Evolutionary conservation across 2,888 invertebrate genomes (phyloP).

Genomic region (Philonicus albiceps): DNA sequence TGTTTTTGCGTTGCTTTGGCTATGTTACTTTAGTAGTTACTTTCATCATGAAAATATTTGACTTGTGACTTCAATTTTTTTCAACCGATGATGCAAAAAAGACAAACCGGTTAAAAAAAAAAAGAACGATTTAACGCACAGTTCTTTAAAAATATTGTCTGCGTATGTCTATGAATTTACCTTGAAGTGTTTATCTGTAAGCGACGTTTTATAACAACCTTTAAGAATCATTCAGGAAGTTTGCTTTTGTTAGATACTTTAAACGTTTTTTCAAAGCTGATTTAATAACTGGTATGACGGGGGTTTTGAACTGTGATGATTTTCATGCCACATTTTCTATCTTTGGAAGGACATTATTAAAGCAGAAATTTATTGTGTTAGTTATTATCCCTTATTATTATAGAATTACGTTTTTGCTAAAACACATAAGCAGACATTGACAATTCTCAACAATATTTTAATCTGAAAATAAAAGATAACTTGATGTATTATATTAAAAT

Average conservation of each 20-base stretch:
- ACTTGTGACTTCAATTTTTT: not conserved
- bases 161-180: not conserved
- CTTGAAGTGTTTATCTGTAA: not conserved
- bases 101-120: not conserved
- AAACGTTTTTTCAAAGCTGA: not conserved
- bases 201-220: not conserved
- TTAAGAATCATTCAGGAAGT: not conserved
- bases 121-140: not conserved
- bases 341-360: not conserved
- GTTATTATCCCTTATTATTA: too few species aligned
- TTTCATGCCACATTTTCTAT: not conserved
- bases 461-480: too few species aligned
- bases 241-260: not conserved
- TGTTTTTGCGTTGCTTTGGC: not conserved
- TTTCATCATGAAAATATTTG: not conserved
- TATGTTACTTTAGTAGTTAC: not conserved
- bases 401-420: too few species aligned
- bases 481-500: too few species aligned
- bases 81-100: not conserved
- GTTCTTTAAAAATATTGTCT: not conserved
- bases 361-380: not conserved
- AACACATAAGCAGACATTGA: not conserved
- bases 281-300: not conserved
- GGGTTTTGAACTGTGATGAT: not conserved
- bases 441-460: too few species aligned